These are phyloP conservation scores for Sarcophaga carnaria DNA, from an alignment of 2,888 invertebrate genomes.

Conservation along the genomic window DNA sequence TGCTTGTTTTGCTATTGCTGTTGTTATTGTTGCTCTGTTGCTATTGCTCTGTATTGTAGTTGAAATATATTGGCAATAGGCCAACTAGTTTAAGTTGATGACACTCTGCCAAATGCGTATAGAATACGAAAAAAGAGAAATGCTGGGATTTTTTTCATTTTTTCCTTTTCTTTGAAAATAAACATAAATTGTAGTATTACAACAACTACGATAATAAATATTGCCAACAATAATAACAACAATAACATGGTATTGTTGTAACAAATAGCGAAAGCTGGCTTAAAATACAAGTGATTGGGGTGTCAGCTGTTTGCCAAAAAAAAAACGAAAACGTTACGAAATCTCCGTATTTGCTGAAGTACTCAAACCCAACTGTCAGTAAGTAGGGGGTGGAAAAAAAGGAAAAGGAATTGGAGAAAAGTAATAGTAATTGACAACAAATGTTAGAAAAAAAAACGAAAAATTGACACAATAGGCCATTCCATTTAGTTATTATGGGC, in stretches of 20 bases:
- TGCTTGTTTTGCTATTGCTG: background rate
- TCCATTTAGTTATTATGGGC: constrained; percentile 39
- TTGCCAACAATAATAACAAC: constrained; percentile 22
- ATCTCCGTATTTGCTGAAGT: constrained; percentile 8
- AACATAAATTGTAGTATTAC: constrained; percentile 56
- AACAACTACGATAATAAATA: constrained; percentile 34
- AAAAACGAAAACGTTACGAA: background rate
- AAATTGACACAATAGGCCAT: constrained; percentile 50
- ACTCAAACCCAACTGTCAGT: constrained; percentile 6
- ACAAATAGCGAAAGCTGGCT: background rate
- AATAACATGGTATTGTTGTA: background rate
- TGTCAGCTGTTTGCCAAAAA: constrained; percentile 60
- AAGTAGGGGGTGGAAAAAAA: background rate
- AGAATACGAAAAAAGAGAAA: background rate
- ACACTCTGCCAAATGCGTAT: constrained; percentile 64
- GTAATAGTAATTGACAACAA: constrained; percentile 65
- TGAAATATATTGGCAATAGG: constrained; percentile 60
- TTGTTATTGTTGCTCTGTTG: background rate
- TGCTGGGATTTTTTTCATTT: background rate
- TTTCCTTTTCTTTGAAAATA: background rate
- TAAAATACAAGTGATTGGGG: background rate
- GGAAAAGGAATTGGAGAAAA: constrained; percentile 39
- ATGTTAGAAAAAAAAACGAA: background rate
- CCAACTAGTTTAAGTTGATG: constrained; percentile 65
- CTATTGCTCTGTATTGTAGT: background rate